Conservation (phyloP, 2,797 vertebrate species). For the Arremon aurantiirostris region DNA sequence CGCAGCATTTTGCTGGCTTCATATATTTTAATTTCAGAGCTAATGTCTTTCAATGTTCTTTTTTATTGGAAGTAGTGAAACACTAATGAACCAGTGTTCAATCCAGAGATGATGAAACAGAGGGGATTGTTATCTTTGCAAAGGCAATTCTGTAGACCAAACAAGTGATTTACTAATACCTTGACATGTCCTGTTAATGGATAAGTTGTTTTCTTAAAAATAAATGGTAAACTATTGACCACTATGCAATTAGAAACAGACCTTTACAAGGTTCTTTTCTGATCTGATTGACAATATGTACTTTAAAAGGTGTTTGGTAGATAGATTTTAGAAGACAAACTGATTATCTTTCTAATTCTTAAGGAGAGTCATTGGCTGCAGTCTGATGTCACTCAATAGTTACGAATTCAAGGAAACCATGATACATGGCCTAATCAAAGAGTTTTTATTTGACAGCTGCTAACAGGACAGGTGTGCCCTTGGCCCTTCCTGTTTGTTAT, state of each 20-base stretch:
- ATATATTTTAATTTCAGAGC: slow-evolving; percentile 36
- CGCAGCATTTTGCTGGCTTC: not conserved
- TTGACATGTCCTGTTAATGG: not conserved
- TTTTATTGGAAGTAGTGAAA: slow-evolving; percentile 8
- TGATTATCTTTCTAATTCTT: slow-evolving; percentile 4
- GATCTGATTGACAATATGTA: not conserved
- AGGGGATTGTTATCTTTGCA: not conserved
- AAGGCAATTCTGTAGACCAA: not conserved
- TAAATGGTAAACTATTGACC: not conserved
- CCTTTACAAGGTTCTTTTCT: not conserved
- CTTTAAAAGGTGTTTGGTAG: not conserved
- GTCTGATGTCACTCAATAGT: not conserved
- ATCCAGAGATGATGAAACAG: not conserved
- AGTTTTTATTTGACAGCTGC: slow-evolving; percentile 26
- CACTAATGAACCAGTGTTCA: slow-evolving; percentile 4
- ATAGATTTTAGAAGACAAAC: slow-evolving; percentile 2
- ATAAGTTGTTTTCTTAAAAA: not conserved
- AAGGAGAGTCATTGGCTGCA: not conserved
- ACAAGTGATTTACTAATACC: not conserved
- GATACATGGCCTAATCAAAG: not conserved
- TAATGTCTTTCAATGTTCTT: slow-evolving; percentile 26
- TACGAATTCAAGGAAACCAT: not conserved
- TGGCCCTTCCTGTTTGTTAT: slow-evolving; percentile 30
- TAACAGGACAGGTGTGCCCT: slow-evolving; percentile 36
- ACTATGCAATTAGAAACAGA: not conserved